phyloP scores from a whole-genome alignment of 2,113 vertebrate genomes.

The Myrmecobius fasciatus region DNA sequence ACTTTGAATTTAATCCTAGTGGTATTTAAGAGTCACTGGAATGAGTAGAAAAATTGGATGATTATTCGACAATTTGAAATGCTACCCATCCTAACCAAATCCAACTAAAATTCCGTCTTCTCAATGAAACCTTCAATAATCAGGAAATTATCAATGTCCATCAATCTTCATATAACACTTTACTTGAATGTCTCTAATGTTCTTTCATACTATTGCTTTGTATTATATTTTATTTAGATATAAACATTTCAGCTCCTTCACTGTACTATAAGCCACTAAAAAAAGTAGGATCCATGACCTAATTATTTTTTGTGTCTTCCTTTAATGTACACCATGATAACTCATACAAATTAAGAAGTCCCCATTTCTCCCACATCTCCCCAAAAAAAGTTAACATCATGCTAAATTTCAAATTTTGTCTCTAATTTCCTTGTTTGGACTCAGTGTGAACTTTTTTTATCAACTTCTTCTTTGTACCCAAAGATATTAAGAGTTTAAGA shows the following conservation, averaged over 20 bases:
- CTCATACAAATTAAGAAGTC: background rate
- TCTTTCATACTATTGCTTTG: background rate
- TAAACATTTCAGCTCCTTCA: background rate
- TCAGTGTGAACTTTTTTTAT: background rate
- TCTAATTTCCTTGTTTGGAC: background rate
- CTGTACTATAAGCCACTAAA: background rate
- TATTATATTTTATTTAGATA: background rate
- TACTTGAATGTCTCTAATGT: background rate
- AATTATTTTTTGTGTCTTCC: background rate
- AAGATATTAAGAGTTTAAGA: background rate
- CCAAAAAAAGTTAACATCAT: background rate
- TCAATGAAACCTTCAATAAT: background rate
- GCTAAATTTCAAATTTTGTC: background rate
- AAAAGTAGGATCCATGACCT: background rate
- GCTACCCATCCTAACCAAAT: background rate
- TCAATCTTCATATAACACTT: background rate
- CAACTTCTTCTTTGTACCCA: background rate
- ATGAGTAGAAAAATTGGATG: background rate
- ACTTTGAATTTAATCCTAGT: background rate
- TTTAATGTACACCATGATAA: background rate
- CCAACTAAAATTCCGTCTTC: background rate
- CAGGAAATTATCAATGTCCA: background rate
- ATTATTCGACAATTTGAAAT: background rate
- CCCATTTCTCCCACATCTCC: fast-evolving
- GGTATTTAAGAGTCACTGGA: background rate